Evolutionary conservation across 1,140 invertebrate species (phyloP).

Genomic region (Aphelinus atriplicis): DNA sequence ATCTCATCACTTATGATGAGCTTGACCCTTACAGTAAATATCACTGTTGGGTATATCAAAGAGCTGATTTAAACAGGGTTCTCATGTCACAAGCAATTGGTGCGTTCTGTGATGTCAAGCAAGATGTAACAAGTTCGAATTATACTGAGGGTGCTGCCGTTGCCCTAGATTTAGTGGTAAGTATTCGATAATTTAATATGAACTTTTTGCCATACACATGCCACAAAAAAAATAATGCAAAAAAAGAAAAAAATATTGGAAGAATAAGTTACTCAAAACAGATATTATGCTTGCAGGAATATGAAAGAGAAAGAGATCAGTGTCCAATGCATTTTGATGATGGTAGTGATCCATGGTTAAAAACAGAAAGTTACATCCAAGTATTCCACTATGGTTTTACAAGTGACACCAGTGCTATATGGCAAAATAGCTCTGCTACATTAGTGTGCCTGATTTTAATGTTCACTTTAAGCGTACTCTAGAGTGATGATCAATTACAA

Average conservation of each 20-base stretch:
- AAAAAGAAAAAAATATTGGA: slow-evolving; percentile 18
- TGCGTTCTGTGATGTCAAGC: slow-evolving; percentile 88
- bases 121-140: slow-evolving; percentile 89
- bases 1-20: slow-evolving; percentile 96
- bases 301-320: slow-evolving; percentile 78
- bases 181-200: slow-evolving; percentile 4
- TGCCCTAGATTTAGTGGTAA: slow-evolving; percentile 86
- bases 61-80: slow-evolving; percentile 90
- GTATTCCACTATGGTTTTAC: slow-evolving; percentile 70
- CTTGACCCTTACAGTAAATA: slow-evolving; percentile 95
- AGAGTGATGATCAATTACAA: neutral
- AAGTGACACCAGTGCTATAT: neutral
- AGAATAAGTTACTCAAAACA: neutral
- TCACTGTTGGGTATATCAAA: slow-evolving; percentile 97
- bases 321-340: slow-evolving; percentile 96
- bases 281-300: slow-evolving; percentile 58
- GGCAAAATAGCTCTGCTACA: neutral
- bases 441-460: neutral
- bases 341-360: slow-evolving; percentile 84
- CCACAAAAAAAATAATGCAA: neutral
- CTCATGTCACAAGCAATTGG: slow-evolving; percentile 91
- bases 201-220: slow-evolving; percentile 1
- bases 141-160: slow-evolving; percentile 92
- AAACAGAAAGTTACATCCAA: slow-evolving; percentile 77
- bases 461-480: neutral